Base-by-base conservation (phyloP, 2,888 invertebrate genomes). In the Pemphredon lugubris region DNA sequence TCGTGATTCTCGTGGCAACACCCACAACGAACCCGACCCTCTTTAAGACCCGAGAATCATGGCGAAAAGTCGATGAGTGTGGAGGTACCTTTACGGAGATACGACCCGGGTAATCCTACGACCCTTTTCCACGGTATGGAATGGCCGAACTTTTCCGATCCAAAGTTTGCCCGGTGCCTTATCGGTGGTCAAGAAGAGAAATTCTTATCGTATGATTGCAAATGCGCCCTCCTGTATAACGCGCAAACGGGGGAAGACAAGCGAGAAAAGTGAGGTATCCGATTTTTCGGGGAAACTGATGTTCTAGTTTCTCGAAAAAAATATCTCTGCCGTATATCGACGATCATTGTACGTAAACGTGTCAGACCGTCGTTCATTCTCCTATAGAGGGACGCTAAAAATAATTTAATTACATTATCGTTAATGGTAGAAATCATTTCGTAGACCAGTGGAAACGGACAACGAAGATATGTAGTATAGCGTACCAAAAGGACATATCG, bases 31-130 rank as follows among this genome's bases (percentile, higher is more conserved):
- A 58, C 60, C n/a, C 51, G 60, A 57, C 70, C 64, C 68, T 57
- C 63, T 64, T 67, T 65, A 59, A 61, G 51, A 64, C 39, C 44
- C 53, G 47, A 48, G 72, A 77, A 75, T 72, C 60, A 61, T 63
- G 60, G 40, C 48, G 60, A 70, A 77, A 74, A 75, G 68, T 73
- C 59, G 66, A 57, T 44, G 39, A 20, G 44, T 68, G 67, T 59
- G 42, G 55, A 59, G 59, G 45, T 44, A 57, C 59, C 63, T 79
- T 72, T 79, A 77, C 79, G 81, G 77, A 79, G 66, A 77, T 79
- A 74, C 74, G 68, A 71, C 73, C 69, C 44, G 74, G 70, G 73
- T 81, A 79, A 82, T 79, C 74, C 64, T 61, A 59, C 67, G 60
- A 60, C 70, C 55, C 55, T 60, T 71, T 40, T 47, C 39, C 51